A percentile compares a stretch with the other conserved stretches of the same genome.
phyloP scores from a whole-genome alignment of 2,888 invertebrate genomes.

The Drosophila peninsularis region DNA sequence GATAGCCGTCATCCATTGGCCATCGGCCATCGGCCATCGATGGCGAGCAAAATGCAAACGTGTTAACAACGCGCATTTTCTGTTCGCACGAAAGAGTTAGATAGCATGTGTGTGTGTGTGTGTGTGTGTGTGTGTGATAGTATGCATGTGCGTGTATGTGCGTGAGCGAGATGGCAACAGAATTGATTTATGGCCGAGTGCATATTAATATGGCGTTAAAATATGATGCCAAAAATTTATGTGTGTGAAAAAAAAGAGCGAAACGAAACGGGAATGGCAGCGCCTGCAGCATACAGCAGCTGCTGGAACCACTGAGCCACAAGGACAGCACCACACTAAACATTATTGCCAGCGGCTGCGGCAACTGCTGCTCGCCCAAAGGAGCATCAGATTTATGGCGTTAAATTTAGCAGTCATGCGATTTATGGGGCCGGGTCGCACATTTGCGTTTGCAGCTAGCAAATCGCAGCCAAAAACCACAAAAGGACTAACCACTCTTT shows the following conservation, averaged over 20 bases:
- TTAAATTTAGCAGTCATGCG: slow-evolving; percentile 52
- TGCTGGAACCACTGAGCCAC: slow-evolving; percentile 48
- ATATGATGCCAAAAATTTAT: slow-evolving; percentile 77
- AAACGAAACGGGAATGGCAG: slow-evolving; percentile 17
- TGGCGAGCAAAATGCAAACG: slow-evolving; percentile 73
- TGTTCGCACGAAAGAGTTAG: slow-evolving; percentile 30
- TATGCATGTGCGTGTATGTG: not conserved
- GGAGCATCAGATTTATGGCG: slow-evolving; percentile 69
- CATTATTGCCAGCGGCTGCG: slow-evolving; percentile 60
- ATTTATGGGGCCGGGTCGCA: slow-evolving; percentile 48
- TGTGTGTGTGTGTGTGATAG: slow-evolving; percentile 7
- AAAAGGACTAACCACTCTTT: slow-evolving; percentile 29
- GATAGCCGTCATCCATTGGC: slow-evolving; percentile 43
- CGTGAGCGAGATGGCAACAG: slow-evolving; percentile 14
- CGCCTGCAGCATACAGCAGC: slow-evolving; percentile 33
- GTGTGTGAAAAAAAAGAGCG: slow-evolving; percentile 51
- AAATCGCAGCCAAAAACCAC: slow-evolving; percentile 42
- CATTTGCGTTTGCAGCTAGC: slow-evolving; percentile 51
- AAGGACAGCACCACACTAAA: slow-evolving; percentile 61
- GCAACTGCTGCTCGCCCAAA: slow-evolving; percentile 30
- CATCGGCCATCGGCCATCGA: slow-evolving; percentile 35
- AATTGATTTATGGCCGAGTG: slow-evolving; percentile 72
- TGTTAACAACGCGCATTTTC: slow-evolving; percentile 73
- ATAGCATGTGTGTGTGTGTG: not conserved
- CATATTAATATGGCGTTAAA: slow-evolving; percentile 80